Evolutionary conservation across 2,113 vertebrate species (phyloP).

Genomic region (Ammodramus savannarum): DNA sequence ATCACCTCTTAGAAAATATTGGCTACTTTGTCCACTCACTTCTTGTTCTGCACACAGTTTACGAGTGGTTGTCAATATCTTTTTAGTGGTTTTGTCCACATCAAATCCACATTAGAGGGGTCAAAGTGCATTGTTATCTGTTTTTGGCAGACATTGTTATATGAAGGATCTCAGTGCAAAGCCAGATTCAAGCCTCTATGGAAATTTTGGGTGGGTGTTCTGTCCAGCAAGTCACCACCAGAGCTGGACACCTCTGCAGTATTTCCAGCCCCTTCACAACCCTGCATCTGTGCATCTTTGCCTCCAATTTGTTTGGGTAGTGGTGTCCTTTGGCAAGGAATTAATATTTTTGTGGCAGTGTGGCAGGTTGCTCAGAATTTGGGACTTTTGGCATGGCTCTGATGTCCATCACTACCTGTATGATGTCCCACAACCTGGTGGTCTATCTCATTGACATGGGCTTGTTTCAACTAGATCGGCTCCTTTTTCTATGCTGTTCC

Average conservation of each 20-base stretch:
- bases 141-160: neutral
- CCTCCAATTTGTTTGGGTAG: neutral
- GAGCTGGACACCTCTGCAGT: neutral
- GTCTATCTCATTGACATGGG: fast-evolving
- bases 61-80: neutral
- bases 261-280: neutral
- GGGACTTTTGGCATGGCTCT: neutral
- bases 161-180: neutral
- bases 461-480: neutral
- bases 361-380: neutral
- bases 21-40: neutral
- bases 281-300: neutral
- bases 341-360: neutral
- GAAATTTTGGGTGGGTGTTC: neutral
- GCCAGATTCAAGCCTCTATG: neutral
- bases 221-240: neutral
- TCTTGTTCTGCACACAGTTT: neutral
- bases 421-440: neutral
- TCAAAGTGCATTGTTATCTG: fast-evolving
- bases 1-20: neutral
- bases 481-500: neutral
- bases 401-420: neutral
- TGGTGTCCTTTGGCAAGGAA: neutral
- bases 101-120: neutral
- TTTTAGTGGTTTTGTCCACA: neutral